Evolutionary conservation across 2,888 invertebrate species (phyloP).

Genomic region (Tachina grossa): DNA sequence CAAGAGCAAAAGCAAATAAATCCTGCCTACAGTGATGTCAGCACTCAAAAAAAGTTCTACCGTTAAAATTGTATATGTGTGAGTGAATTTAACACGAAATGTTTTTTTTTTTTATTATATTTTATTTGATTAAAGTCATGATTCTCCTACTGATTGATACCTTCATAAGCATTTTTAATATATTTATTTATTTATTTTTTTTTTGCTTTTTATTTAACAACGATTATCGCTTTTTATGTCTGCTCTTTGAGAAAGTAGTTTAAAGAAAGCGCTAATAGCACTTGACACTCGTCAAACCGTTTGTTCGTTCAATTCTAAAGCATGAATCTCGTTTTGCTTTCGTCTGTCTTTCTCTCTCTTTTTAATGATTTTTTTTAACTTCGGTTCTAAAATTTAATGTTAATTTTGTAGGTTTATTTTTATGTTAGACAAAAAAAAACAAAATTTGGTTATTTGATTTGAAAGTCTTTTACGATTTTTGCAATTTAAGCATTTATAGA

Average conservation of each 20-base stretch:
- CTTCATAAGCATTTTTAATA: neutral
- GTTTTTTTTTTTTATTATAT: neutral
- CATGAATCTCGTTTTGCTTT: slow-evolving; percentile 22
- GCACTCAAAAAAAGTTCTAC: neutral
- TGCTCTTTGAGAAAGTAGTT: slow-evolving; percentile 54
- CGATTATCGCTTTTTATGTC: slow-evolving; percentile 6
- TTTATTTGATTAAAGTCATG: neutral
- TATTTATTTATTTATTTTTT: too few relatives aligned
- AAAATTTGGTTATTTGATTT: neutral
- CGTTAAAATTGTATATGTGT: neutral
- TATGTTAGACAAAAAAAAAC: neutral
- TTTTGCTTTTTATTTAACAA: neutral
- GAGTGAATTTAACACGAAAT: neutral
- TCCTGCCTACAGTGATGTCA: too few relatives aligned
- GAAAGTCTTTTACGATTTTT: slow-evolving; percentile 38
- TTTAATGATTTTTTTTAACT: slow-evolving; percentile 13
- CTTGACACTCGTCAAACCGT: slow-evolving; percentile 60
- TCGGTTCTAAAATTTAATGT: slow-evolving; percentile 8
- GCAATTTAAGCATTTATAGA: slow-evolving; percentile 16
- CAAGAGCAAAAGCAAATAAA: too few relatives aligned
- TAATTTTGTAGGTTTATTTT: slow-evolving; percentile 8
- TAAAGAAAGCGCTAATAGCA: slow-evolving; percentile 48
- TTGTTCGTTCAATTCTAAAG: slow-evolving; percentile 40
- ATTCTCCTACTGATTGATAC: slow-evolving; percentile 2
- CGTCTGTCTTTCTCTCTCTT: neutral